These are phyloP conservation scores for Anoplophora glabripennis DNA, from an alignment of 1,140 invertebrate genomes.

Conservation along the genomic window DNA sequence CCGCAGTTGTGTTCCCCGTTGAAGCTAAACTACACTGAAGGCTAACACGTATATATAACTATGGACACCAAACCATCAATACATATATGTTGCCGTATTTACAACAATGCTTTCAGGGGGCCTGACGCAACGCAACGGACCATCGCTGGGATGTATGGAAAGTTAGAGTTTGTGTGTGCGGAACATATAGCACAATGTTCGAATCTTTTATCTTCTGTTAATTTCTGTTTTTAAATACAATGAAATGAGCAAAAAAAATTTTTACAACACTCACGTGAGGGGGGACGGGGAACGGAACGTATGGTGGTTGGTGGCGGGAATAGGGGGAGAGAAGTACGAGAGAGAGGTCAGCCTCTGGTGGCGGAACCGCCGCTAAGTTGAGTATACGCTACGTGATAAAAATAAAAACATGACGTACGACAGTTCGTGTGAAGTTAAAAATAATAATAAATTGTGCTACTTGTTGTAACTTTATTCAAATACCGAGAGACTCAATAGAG, in stretches of 20 bases:
- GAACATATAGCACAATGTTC: neutral
- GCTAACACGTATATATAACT: conserved; percentile 38
- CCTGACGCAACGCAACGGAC: conserved; percentile 13
- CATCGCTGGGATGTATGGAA: conserved; percentile 10
- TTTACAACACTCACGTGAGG: too few relatives aligned
- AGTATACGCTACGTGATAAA: conserved; percentile 14
- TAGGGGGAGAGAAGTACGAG: conserved; percentile 19
- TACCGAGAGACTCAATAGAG: conserved; percentile 30
- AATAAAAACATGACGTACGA: conserved; percentile 17
- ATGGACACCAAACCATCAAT: conserved; percentile 41
- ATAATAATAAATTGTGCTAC: conserved; percentile 38
- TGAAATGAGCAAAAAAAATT: too few relatives aligned
- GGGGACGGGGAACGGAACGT: conserved; percentile 14
- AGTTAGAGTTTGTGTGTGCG: conserved; percentile 2
- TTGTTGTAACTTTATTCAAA: conserved; percentile 39
- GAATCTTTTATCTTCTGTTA: neutral
- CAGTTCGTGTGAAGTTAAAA: conserved; percentile 35
- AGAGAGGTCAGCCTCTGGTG: conserved; percentile 9
- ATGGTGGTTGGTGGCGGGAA: conserved; percentile 21
- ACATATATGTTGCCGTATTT: conserved; percentile 39
- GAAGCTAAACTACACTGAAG: conserved; percentile 34
- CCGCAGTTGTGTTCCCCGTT: conserved; percentile 17
- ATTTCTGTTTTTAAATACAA: too few relatives aligned
- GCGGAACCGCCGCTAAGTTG: conserved; percentile 16
- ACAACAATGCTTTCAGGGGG: conserved; percentile 37